Conservation (phyloP, 2,113 vertebrate genomes). For the Caretta caretta region DNA sequence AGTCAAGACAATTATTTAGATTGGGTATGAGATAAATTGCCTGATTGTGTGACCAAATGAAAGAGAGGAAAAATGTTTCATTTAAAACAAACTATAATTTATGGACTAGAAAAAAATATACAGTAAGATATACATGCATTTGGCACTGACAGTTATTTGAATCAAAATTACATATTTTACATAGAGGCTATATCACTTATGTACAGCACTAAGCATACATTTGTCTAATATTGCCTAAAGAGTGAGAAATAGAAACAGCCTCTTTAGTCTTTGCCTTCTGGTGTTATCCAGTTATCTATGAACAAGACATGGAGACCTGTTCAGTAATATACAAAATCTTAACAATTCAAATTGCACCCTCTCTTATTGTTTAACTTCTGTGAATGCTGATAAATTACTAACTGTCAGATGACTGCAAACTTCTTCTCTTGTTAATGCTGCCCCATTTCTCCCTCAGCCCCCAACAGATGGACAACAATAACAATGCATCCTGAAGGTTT, state of each 20-base stretch:
- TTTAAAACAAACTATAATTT: background rate
- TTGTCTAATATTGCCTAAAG: background rate
- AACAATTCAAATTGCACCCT: background rate
- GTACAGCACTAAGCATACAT: background rate
- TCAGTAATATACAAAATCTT: background rate
- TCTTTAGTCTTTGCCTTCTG: background rate
- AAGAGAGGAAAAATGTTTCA: background rate
- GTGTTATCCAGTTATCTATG: background rate
- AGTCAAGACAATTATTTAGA: background rate
- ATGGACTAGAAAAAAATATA: background rate
- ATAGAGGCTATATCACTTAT: background rate
- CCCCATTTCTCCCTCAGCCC: too few species aligned
- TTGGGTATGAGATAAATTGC: background rate
- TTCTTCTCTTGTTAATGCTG: background rate
- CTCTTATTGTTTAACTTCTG: background rate
- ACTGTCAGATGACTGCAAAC: background rate
- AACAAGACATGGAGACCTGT: background rate
- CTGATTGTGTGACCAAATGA: background rate
- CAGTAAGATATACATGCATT: fast-evolving
- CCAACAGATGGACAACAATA: background rate
- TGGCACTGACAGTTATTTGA: background rate
- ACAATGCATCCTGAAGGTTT: background rate
- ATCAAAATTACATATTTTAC: background rate
- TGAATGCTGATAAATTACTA: background rate
- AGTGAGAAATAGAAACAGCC: background rate